Base-by-base conservation (phyloP, 2,888 invertebrate species). In the Leucania comma region DNA sequence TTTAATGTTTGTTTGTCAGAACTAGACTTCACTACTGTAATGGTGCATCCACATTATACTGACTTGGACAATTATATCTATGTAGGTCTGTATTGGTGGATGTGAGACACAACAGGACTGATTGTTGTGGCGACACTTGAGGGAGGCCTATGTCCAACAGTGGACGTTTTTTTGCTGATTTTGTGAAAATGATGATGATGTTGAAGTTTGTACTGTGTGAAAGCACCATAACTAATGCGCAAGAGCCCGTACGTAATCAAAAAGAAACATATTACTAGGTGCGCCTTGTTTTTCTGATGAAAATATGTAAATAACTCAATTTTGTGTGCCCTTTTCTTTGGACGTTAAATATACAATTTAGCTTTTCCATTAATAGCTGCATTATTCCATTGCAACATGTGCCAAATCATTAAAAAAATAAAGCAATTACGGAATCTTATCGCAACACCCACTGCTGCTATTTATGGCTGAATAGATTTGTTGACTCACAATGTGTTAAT, bases 401-500 rank as follows among this genome's bases (percentile, higher is more conserved):
- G 58, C 66, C 53, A 46, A 72, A 73, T 75, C 60, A 64, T 68
- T 62, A 50, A 71, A 32, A 38, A 69, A 66, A 78, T 82, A 74
- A 53, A 32, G n/a, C n/a, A 29, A 61, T 70, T 73, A 50, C 6
- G 2, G 56, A 71, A 70, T 72, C 14, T 53, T n/a, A 29, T 60
- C 75, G 53, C 29, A 9, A 57, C 54, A 59, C 53, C 46, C n/a
- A 60, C 50, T 14, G n/a, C 1, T 24, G 22, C 42, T 74, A 62
- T 72, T 73, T 53, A 73, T 68, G 68, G 68, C 29, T 74, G 70
- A 82, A 64, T 75, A 64, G 63, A 60, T 67, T 67, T 20, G 35
- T 77, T 76, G 68, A 69, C n/a, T 59, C 60, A 76, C 48, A 64
- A 51, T 29, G 17, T 63, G 35, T 24, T 51, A 53, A 54, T 64